Evolutionary conservation across 1,140 invertebrate species (phyloP).

Genomic region (Drosophila littoralis): DNA sequence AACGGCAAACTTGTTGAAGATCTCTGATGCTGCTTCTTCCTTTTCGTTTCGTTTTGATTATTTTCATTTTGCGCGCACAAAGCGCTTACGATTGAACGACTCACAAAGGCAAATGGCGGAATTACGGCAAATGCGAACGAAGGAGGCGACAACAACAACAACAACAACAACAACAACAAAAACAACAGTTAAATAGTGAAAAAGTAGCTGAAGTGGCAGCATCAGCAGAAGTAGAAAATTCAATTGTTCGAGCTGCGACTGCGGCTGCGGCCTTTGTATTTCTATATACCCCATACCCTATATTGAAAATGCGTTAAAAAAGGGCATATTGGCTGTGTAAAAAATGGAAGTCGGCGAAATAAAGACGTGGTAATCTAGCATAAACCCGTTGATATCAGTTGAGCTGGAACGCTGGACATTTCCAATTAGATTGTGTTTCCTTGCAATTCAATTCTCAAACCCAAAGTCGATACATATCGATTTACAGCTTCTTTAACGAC

Average conservation of each 20-base stretch:
- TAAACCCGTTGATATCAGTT: no score
- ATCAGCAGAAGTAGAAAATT: constrained; percentile 71
- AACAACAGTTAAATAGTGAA: constrained; percentile 54
- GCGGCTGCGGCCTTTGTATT: constrained; percentile 37
- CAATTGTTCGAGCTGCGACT: constrained; percentile 62
- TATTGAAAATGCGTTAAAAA: not conserved
- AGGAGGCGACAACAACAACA: constrained; percentile 24
- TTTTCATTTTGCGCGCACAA: constrained; percentile 64
- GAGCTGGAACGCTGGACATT: no score
- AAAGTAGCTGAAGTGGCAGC: constrained; percentile 68
- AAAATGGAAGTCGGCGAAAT: no score
- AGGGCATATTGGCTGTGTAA: not conserved
- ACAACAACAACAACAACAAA: constrained; percentile 35
- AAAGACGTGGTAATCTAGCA: no score
- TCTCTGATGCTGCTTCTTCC: constrained; percentile 49
- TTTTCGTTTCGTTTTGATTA: constrained; percentile 31
- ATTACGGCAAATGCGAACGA: constrained; percentile 44
- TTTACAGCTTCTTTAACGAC: no score
- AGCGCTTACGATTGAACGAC: constrained; percentile 55
- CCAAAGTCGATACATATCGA: no score
- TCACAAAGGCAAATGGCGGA: constrained; percentile 59
- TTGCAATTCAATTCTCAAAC: no score
- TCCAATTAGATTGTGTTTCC: no score
- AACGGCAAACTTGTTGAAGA: constrained; percentile 74
- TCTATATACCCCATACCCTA: constrained; percentile 3